Evolutionary conservation across 2,888 invertebrate genomes (phyloP).

Genomic region (Terebella lapidaria): DNA sequence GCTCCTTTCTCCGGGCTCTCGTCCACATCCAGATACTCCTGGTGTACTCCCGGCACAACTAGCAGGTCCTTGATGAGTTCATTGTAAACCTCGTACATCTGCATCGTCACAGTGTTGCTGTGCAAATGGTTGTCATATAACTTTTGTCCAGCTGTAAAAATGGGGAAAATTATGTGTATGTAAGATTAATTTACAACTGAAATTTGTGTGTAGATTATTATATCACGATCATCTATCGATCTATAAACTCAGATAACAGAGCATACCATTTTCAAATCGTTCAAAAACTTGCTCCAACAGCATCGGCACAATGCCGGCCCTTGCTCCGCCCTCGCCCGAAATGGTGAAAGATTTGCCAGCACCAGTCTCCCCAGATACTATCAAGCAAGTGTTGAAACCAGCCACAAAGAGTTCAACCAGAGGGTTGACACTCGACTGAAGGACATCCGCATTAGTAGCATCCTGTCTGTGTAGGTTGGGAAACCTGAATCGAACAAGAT

Average conservation of each 20-base stretch:
- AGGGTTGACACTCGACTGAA: constrained; percentile 35
- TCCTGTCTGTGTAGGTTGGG: constrained; percentile 34
- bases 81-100: constrained; percentile 47
- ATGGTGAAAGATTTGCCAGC: constrained; percentile 45
- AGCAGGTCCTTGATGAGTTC: constrained; percentile 44
- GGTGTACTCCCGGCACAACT: constrained; percentile 26
- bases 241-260: too few relatives aligned
- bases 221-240: too few relatives aligned
- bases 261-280: constrained; percentile 30
- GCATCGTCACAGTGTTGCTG: constrained; percentile 20
- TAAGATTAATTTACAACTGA: too few relatives aligned
- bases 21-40: constrained; percentile 33
- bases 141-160: constrained; percentile 9
- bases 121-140: background rate
- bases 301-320: constrained; percentile 39
- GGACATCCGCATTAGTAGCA: constrained; percentile 38
- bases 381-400: constrained; percentile 44
- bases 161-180: background rate
- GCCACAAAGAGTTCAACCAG: constrained; percentile 40
- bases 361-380: constrained; percentile 44
- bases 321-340: constrained; percentile 36
- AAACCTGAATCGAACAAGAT: constrained; percentile 32
- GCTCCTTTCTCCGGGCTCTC: constrained; percentile 39
- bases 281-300: constrained; percentile 40
- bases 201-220: too few relatives aligned